phyloP scores from a whole-genome alignment of 1,140 invertebrate genomes.

The Drosophila watanabei region DNA sequence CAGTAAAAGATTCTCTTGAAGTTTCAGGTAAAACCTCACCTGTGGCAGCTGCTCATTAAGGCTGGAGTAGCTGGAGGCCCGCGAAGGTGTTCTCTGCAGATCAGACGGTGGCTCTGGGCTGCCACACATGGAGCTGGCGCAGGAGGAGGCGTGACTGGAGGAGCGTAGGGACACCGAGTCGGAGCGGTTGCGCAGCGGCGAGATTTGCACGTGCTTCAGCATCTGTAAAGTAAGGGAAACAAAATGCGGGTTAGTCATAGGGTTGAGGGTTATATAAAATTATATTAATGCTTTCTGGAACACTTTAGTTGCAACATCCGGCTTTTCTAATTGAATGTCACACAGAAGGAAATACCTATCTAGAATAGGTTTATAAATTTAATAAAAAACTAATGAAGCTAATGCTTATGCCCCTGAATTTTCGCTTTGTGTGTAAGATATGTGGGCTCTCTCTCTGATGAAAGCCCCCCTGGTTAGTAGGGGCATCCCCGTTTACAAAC shows the following conservation, averaged over 20 bases:
- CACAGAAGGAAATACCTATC: background rate
- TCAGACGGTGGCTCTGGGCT: slow-evolving; percentile 88
- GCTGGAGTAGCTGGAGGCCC: slow-evolving; percentile 88
- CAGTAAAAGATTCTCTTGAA: background rate
- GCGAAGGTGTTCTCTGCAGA: slow-evolving; percentile 77
- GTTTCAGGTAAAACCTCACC: slow-evolving; percentile 65
- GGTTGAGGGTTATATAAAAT: background rate
- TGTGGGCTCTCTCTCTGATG: slow-evolving; percentile 21
- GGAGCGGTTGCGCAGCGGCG: slow-evolving; percentile 91
- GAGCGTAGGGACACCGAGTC: slow-evolving; percentile 93
- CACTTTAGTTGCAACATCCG: slow-evolving; percentile 61
- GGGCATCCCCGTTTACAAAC: background rate
- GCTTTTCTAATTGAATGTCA: background rate
- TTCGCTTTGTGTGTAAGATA: slow-evolving; percentile 6
- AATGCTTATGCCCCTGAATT: background rate
- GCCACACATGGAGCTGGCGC: slow-evolving; percentile 86
- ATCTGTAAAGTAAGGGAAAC: slow-evolving; percentile 87
- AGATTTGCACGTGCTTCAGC: slow-evolving; percentile 96
- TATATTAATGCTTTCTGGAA: slow-evolving; percentile 10
- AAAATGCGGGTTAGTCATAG: slow-evolving; percentile 3
- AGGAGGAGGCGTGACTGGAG: slow-evolving; percentile 89
- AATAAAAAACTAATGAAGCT: background rate
- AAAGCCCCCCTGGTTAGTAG: background rate
- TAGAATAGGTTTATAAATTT: too few species aligned
- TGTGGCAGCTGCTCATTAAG: slow-evolving; percentile 87